These are phyloP conservation scores for Cyclopterus lumpus DNA, from an alignment of 2,797 vertebrate species.

Conservation along the genomic window DNA sequence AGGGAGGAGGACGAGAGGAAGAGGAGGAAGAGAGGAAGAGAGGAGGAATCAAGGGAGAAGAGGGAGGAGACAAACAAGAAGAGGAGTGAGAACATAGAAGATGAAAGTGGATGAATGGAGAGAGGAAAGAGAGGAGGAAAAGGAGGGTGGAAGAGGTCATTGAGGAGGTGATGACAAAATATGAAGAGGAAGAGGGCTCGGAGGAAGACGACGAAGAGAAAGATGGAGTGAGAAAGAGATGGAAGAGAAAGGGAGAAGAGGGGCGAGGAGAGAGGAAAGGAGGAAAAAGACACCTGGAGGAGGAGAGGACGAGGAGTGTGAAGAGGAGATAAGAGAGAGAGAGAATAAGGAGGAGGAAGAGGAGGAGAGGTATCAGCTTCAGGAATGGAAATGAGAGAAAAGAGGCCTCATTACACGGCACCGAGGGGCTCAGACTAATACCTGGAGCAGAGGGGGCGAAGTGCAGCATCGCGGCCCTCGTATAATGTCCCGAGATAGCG, in stretches of 20 bases:
- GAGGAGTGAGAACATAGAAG: not conserved
- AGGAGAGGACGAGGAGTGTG: not conserved
- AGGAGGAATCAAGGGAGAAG: not conserved
- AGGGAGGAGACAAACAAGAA: not conserved
- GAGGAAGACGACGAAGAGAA: too few species aligned
- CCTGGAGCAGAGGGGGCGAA: constrained; percentile 52
- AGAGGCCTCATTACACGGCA: constrained; percentile 51
- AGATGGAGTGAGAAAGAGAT: not conserved
- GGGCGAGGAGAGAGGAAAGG: not conserved
- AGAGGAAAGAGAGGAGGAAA: not conserved
- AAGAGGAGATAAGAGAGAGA: not conserved
- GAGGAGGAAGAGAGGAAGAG: not conserved
- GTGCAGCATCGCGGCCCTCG: constrained; percentile 39
- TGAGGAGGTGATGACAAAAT: constrained; percentile 1
- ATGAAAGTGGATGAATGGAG: not conserved
- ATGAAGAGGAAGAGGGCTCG: not conserved
- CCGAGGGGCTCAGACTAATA: constrained; percentile 53
- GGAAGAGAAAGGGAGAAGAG: too few species aligned
- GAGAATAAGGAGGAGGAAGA: not conserved
- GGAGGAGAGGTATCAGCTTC: constrained; percentile 45
- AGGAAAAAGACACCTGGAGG: not conserved
- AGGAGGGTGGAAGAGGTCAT: not conserved
- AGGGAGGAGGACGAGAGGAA: too few species aligned
- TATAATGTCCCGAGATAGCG: constrained; percentile 59
- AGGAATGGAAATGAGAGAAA: constrained; percentile 56